Evolutionary conservation across 2,888 invertebrate species (phyloP).

Genomic region (Lycaena phlaeas): DNA sequence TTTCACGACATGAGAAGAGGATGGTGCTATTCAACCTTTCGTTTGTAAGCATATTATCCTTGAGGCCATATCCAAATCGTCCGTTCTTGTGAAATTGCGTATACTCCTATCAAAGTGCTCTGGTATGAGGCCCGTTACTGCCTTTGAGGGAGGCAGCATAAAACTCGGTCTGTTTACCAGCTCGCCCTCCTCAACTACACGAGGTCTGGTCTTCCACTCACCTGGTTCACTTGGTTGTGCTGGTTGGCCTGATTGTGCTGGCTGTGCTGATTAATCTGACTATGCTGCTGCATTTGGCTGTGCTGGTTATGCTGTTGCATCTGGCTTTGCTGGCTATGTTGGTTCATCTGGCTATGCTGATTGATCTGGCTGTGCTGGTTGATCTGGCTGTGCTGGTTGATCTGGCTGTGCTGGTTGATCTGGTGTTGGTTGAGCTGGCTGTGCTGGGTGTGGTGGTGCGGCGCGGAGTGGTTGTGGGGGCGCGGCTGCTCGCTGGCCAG

Average conservation of each 20-base stretch:
- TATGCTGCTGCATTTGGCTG: neutral
- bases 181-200: no score
- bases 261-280: neutral
- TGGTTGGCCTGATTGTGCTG: slow-evolving; percentile 11
- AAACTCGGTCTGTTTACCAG: no score
- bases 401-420: neutral
- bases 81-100: no score
- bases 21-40: no score
- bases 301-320: no score
- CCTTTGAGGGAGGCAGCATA: no score
- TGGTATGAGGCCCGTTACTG: no score
- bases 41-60: no score
- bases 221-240: slow-evolving; percentile 3
- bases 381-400: neutral
- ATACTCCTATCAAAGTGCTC: no score
- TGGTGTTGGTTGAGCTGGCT: neutral
- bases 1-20: no score
- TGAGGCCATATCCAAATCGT: no score
- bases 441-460: neutral
- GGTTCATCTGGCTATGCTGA: neutral
- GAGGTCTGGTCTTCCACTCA: no score
- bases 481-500: slow-evolving; percentile 70
- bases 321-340: neutral
- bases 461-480: slow-evolving; percentile 19
- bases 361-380: neutral